Percentiles rank a stretch among this genome's conserved stretches.
These are phyloP conservation scores for Novumbra hubbsi DNA, from an alignment of 2,797 vertebrate species.

Conservation along the genomic window DNA sequence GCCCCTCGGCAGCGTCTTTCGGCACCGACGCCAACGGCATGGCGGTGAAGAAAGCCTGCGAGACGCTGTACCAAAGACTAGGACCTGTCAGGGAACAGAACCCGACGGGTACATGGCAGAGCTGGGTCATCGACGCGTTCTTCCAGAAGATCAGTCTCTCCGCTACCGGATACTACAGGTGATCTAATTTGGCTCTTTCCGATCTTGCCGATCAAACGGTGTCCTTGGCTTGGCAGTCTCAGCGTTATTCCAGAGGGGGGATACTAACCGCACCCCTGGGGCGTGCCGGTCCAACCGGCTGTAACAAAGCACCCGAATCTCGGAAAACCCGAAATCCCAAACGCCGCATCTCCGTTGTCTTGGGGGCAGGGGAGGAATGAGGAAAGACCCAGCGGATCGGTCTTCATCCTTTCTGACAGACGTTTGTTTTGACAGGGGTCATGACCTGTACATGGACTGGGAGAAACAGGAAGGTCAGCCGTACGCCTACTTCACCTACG, in stretches of 20 bases:
- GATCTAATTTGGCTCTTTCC: too few relatives aligned
- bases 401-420: too few relatives aligned
- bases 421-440: slow-evolving; percentile 67
- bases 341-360: too few relatives aligned
- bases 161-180: slow-evolving; percentile 83
- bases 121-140: slow-evolving; percentile 83
- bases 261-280: too few relatives aligned
- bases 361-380: too few relatives aligned
- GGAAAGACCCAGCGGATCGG: too few relatives aligned
- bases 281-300: too few relatives aligned
- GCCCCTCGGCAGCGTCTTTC: slow-evolving; percentile 77
- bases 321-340: neutral
- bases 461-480: slow-evolving; percentile 75
- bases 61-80: slow-evolving; percentile 80
- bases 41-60: slow-evolving; percentile 88
- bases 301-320: too few relatives aligned
- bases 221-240: too few relatives aligned
- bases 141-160: slow-evolving; percentile 84
- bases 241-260: too few relatives aligned
- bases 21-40: slow-evolving; percentile 87
- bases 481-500: slow-evolving; percentile 74
- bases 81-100: slow-evolving; percentile 80
- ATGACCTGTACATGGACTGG: slow-evolving; percentile 78
- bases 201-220: too few relatives aligned
- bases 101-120: slow-evolving; percentile 83